These are phyloP conservation scores for Monarcha castaneiventris DNA, from an alignment of 2,113 vertebrate species.

Conservation along the genomic window DNA sequence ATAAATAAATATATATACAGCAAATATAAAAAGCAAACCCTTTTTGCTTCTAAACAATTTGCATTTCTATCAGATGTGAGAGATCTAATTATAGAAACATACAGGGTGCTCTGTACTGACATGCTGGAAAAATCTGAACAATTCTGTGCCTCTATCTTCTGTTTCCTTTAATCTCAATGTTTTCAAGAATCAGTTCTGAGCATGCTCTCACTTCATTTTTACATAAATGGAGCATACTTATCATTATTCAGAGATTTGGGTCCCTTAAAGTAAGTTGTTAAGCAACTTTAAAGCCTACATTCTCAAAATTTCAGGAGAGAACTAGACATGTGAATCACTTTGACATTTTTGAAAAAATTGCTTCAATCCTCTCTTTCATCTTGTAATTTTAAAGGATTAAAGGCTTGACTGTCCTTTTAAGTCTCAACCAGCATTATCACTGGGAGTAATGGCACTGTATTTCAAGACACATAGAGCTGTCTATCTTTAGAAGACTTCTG, in stretches of 20 bases:
- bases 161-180: background rate
- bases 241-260: constrained; percentile 4
- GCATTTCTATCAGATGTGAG: background rate
- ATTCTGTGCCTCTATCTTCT: background rate
- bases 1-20: background rate
- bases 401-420: constrained; percentile 48
- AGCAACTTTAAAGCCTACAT: constrained; percentile 14
- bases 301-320: background rate
- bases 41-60: background rate
- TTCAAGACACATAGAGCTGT: background rate
- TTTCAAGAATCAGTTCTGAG: background rate
- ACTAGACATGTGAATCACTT: background rate
- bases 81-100: background rate
- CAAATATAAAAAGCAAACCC: background rate
- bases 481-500: background rate
- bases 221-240: background rate
- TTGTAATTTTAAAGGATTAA: constrained; percentile 46
- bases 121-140: background rate
- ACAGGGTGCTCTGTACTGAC: background rate
- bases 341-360: constrained; percentile 20
- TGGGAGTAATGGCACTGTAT: background rate
- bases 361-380: constrained; percentile 38
- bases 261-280: constrained; percentile 17
- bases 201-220: background rate
- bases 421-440: background rate